Base-by-base conservation (phyloP, 2,113 vertebrate species). In the Campylomormyrus numenius region DNA sequence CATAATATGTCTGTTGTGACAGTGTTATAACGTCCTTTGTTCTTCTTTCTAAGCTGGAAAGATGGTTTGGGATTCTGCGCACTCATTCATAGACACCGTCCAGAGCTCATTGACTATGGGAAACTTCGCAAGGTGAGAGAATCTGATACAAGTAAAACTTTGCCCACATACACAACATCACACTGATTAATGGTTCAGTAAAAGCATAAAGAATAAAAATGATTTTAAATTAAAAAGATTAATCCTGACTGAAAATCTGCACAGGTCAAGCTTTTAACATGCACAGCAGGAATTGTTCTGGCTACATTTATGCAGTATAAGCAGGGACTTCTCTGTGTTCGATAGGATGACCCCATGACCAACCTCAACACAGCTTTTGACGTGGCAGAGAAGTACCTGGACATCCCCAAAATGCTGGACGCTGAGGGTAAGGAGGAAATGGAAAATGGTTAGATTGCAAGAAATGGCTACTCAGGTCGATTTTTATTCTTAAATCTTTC, bases 11-110 rank as follows among this genome's bases (percentile, higher is more conserved):
- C 27, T 42, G 74, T 39, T 35, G 31, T 77, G 31, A 8, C 70
- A 17, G 31, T 35, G 1, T 42, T 39, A 42, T 17, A 80, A 77
- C 1, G 35, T 17, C 74, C 0, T 86, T 0, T 83, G 46, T 77
- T 27, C 85, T 10, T 53, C 83, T 53, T 89, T 86, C 27, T 0
- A 91, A 99, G 98, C 92, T 99, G 98, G 98, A 99, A 99, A 92
- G 98, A 99, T 0, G 98, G 98, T 90, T 96, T 99, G 92, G 98
- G 98, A 86, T 99, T 99, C 96, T 99, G 98, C 70, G 98, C 98
- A 3, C 97, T 99, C 93, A 99, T 99, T 94, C 98, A 99, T 91
- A 97, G 98, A 94, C 98, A 99, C 94, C 98, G 98, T 93, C 98
- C 98, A 53, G 98, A 99, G 90, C 97, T 99, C 93, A 99, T 99